Evolutionary conservation across 2,113 vertebrate genomes (phyloP).

Genomic region (human (Homo sapiens)): DNA sequence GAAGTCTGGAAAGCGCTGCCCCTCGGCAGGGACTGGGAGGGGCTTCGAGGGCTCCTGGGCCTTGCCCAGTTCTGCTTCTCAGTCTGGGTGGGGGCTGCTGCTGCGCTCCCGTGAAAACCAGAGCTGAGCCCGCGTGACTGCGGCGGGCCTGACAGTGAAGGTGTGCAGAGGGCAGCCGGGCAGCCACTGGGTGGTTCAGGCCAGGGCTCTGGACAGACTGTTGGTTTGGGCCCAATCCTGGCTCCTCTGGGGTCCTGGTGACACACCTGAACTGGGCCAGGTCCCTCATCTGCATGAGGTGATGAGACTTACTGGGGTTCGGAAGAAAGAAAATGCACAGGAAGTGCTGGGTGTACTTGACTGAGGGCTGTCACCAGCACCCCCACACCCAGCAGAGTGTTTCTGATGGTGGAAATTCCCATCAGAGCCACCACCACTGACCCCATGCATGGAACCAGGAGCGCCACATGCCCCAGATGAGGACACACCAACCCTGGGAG

Average conservation of each 20-base stretch:
- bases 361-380: neutral
- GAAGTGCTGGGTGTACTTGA: too few relatives aligned
- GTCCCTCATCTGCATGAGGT: neutral
- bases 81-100: neutral
- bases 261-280: neutral
- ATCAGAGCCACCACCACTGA: too few relatives aligned
- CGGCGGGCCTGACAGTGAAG: fast-evolving
- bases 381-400: too few relatives aligned
- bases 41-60: fast-evolving
- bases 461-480: neutral
- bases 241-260: neutral
- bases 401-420: too few relatives aligned
- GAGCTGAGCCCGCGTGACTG: fast-evolving
- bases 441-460: neutral
- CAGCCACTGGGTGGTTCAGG: neutral
- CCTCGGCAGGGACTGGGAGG: too few relatives aligned
- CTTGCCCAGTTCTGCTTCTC: neutral
- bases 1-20: neutral
- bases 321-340: neutral
- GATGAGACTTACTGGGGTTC: too few relatives aligned
- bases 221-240: neutral
- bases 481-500: neutral
- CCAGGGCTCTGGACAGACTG: neutral
- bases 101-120: neutral
- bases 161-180: neutral